Conservation (phyloP, 2,797 vertebrate species). For the Enteromius viviparus region DNA sequence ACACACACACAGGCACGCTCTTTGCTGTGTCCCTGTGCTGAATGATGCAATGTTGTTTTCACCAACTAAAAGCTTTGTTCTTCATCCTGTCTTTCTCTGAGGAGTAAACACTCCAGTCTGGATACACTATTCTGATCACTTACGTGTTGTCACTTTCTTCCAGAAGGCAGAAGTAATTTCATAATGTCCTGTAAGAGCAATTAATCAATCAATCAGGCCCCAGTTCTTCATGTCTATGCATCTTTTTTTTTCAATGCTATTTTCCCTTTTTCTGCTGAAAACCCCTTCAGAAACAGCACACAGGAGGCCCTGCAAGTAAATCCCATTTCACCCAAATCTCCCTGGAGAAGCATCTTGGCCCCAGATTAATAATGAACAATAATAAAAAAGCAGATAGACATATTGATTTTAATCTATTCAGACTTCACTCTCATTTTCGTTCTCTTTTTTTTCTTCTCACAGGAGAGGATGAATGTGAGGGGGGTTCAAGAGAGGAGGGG, state of each 20-base stretch:
- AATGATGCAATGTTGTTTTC: conserved; percentile 44
- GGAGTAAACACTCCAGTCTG: conserved; percentile 40
- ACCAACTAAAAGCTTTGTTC: conserved; percentile 40
- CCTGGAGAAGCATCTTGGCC: conserved; percentile 62
- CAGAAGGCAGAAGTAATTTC: conserved; percentile 3
- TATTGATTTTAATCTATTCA: conserved; percentile 75
- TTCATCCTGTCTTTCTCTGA: conserved; percentile 9
- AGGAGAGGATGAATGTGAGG: conserved; percentile 36
- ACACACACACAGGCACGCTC: not conserved
- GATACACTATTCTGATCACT: conserved; percentile 12
- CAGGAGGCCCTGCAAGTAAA: conserved; percentile 59
- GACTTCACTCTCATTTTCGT: conserved; percentile 53
- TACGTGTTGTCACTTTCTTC: not conserved
- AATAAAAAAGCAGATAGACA: conserved; percentile 61
- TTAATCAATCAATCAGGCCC: not conserved
- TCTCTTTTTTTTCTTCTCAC: conserved; percentile 50
- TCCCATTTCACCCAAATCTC: conserved; percentile 59
- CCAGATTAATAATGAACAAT: conserved; percentile 70
- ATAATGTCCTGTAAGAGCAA: not conserved
- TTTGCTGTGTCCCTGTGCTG: conserved; percentile 28
- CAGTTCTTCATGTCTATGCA: not conserved
- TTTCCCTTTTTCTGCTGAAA: conserved; percentile 16
- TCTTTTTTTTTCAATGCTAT: not conserved
- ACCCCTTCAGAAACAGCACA: conserved; percentile 24
- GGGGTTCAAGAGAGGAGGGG: conserved; percentile 46